These are phyloP conservation scores for Crocuta crocuta DNA, from an alignment of 2,113 vertebrate species.

Conservation along the genomic window DNA sequence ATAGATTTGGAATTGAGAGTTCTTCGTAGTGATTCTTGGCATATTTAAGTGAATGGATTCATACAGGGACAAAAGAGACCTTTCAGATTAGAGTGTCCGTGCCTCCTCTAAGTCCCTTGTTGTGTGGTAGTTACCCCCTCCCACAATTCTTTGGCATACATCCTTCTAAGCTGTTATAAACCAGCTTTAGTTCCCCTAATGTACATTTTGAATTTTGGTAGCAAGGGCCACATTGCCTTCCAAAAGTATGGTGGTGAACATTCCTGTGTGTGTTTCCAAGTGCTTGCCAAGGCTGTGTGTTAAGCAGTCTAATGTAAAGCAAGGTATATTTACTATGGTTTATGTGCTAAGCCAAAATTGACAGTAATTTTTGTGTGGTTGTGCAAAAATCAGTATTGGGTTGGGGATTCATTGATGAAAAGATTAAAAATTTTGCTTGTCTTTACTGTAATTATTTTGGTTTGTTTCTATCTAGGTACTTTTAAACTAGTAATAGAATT, in stretches of 20 bases:
- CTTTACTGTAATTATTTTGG: conserved; percentile 69
- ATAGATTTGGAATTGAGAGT: not conserved
- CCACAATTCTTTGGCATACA: not conserved
- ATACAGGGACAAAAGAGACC: not conserved
- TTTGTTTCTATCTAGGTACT: conserved; percentile 91
- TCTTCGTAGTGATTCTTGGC: not conserved
- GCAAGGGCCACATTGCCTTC: not conserved
- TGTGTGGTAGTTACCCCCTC: not conserved
- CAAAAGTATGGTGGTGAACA: conserved; percentile 17
- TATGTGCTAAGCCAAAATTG: not conserved
- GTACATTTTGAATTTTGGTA: conserved; percentile 54
- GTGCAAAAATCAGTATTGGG: not conserved
- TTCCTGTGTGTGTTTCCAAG: not conserved
- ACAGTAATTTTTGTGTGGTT: not conserved
- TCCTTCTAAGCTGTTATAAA: not conserved
- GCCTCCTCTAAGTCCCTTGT: not conserved
- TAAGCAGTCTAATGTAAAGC: not conserved
- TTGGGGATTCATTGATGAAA: conserved; percentile 46
- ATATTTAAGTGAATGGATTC: not conserved
- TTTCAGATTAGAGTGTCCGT: not conserved
- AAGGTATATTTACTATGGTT: not conserved
- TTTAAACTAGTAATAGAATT: conserved; percentile 99
- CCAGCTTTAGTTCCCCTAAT: conserved; percentile 2
- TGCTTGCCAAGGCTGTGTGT: not conserved
- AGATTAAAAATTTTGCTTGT: conserved; percentile 24